phyloP scores from a whole-genome alignment of 2,888 invertebrate species.

The Tinea pellionella region DNA sequence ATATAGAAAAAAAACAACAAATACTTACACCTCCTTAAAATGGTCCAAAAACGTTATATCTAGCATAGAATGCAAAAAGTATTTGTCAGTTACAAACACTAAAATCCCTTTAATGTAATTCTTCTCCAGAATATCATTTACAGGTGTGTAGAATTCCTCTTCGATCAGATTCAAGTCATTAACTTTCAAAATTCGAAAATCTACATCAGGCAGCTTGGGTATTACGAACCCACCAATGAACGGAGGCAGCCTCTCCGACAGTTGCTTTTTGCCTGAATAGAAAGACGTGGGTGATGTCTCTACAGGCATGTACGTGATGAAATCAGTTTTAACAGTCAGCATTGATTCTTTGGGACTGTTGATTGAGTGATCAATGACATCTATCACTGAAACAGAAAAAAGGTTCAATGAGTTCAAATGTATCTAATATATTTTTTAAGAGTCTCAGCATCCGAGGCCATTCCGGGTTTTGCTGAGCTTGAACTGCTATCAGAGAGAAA shows the following conservation, averaged over 20 bases:
- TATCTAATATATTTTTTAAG: no score
- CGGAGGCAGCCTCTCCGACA: constrained; percentile 25
- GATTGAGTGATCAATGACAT: constrained; percentile 36
- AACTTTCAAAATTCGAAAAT: constrained; percentile 43
- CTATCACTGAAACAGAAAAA: constrained; percentile 42
- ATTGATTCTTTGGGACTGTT: constrained; percentile 46
- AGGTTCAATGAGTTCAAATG: no score
- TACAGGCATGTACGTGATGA: constrained; percentile 43
- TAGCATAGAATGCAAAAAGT: constrained; percentile 41
- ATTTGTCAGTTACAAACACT: constrained; percentile 55
- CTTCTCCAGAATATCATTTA: constrained; percentile 34
- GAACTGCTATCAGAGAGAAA: no score
- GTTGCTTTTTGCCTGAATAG: constrained; percentile 29
- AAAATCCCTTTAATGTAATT: constrained; percentile 45
- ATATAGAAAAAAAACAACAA: not conserved
- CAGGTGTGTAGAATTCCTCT: constrained; percentile 30
- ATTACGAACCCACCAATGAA: constrained; percentile 49
- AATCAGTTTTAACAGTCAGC: constrained; percentile 38
- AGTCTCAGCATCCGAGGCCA: no score
- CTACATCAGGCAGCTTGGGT: constrained; percentile 48
- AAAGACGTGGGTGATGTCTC: constrained; percentile 33
- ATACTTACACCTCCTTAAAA: constrained; percentile 49
- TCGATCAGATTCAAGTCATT: constrained; percentile 30
- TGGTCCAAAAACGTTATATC: constrained; percentile 50
- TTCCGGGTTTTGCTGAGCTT: no score